Evolutionary conservation across 2,888 invertebrate species (phyloP).

Genomic region (Minunthozetes semirufus): DNA sequence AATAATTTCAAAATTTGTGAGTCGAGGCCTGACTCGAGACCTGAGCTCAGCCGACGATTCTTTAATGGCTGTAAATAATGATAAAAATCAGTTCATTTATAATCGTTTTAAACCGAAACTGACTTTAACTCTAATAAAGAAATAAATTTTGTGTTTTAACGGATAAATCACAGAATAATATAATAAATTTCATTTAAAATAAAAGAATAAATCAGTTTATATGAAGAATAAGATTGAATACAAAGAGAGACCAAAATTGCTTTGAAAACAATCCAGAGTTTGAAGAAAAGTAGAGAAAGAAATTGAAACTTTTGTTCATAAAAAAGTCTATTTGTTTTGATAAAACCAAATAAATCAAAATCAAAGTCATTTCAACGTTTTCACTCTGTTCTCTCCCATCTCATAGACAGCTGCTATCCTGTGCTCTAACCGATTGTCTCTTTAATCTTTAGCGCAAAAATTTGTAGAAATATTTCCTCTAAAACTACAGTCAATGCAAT

Average conservation of each 20-base stretch:
- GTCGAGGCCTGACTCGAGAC: neutral
- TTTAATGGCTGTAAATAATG: neutral
- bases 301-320: constrained; percentile 23
- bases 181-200: constrained; percentile 2
- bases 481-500: neutral
- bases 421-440: constrained; percentile 15
- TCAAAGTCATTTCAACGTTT: constrained; percentile 21
- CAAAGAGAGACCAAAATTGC: neutral
- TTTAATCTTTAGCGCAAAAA: constrained; percentile 16
- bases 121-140: constrained; percentile 8
- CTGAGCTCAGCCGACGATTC: neutral
- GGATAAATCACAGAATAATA: neutral
- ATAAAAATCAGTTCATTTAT: constrained; percentile 5
- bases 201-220: neutral
- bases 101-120: constrained; percentile 3
- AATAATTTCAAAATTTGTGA: constrained; percentile 2
- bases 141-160: neutral
- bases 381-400: neutral
- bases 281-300: neutral
- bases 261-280: neutral
- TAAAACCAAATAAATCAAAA: constrained; percentile 26
- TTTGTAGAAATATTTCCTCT: constrained; percentile 9
- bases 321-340: constrained; percentile 25
- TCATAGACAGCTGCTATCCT: constrained; percentile 10
- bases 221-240: constrained; percentile 1